These are phyloP conservation scores for Halocaridina rubra DNA, from an alignment of 2,888 invertebrate species.

Conservation along the genomic window DNA sequence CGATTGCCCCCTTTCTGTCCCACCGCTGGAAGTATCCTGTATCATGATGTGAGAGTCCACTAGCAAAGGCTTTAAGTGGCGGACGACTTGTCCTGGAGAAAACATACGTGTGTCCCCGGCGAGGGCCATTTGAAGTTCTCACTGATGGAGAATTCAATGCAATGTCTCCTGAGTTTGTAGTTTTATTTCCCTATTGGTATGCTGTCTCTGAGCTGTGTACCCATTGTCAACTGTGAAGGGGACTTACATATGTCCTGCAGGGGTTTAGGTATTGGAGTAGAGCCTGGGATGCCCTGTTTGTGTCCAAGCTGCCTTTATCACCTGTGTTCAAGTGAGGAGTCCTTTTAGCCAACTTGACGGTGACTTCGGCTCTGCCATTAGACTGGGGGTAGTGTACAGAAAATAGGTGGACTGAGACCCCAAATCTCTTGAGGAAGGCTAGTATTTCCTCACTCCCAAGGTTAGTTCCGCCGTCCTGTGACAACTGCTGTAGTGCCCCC, in stretches of 20 bases:
- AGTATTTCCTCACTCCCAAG: not conserved
- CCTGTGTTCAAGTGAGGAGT: not conserved
- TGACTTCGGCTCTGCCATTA: not conserved
- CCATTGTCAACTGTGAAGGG: not conserved
- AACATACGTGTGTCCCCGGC: too few species aligned
- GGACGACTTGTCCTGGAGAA: too few species aligned
- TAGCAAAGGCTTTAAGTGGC: too few species aligned
- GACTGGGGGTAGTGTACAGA: conserved; percentile 4
- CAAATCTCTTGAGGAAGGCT: not conserved
- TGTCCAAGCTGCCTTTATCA: not conserved
- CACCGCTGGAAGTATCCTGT: too few species aligned
- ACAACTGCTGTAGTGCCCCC: not conserved
- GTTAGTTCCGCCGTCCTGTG: not conserved
- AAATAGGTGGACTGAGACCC: not conserved
- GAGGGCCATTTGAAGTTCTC: not conserved
- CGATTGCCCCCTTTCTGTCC: too few species aligned
- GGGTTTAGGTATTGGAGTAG: conserved; percentile 2
- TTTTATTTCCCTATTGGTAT: not conserved
- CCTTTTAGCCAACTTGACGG: not conserved
- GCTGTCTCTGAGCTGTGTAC: not conserved
- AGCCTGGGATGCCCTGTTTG: not conserved
- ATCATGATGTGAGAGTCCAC: too few species aligned
- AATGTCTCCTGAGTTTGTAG: not conserved
- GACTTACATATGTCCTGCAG: not conserved
- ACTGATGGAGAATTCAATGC: not conserved